These are phyloP conservation scores for Apamea anceps DNA, from an alignment of 2,888 invertebrate genomes.

Conservation along the genomic window DNA sequence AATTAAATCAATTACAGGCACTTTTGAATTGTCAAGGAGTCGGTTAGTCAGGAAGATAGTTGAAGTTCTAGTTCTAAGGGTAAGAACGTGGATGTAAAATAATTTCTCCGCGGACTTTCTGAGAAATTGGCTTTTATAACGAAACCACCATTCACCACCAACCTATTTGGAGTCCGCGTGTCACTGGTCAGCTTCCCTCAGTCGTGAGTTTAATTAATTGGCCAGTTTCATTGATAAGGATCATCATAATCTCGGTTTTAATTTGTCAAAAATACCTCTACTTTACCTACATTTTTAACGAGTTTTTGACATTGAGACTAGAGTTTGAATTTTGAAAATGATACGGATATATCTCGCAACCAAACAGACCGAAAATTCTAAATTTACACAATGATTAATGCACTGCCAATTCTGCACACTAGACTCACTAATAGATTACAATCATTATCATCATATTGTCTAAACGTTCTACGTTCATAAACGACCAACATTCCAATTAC, in stretches of 20 bases:
- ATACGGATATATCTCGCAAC: too few species aligned
- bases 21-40: background rate
- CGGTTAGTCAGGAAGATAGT: background rate
- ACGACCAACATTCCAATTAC: slow-evolving; percentile 37
- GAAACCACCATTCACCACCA: background rate
- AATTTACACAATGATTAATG: background rate
- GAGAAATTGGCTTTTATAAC: background rate
- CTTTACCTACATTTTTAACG: background rate
- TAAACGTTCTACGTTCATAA: slow-evolving; percentile 5
- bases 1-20: background rate
- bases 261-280: background rate
- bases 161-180: background rate
- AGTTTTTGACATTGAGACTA: background rate
- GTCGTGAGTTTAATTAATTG: too few species aligned
- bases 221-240: background rate
- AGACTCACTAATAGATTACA: slow-evolving; percentile 19
- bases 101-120: background rate
- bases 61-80: too few species aligned
- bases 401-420: background rate
- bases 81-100: too few species aligned
- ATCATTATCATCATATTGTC: background rate
- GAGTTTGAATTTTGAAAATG: background rate
- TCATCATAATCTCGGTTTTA: background rate
- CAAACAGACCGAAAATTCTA: too few species aligned
- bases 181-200: too few species aligned